These are phyloP conservation scores for Embiotoca jacksoni DNA, from an alignment of 2,113 vertebrate genomes.

Conservation along the genomic window DNA sequence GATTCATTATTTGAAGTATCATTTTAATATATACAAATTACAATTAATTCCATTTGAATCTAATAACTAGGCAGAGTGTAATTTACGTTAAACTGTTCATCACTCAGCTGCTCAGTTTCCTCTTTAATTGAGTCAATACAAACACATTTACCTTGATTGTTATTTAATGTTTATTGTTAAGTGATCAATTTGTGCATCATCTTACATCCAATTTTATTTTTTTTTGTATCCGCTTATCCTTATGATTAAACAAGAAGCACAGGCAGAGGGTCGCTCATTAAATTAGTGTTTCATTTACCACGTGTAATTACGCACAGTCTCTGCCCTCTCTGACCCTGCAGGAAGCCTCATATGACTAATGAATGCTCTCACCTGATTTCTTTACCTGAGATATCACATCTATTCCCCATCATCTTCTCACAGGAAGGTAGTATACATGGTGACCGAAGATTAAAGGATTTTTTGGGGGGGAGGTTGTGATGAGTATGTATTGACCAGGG, in stretches of 20 bases:
- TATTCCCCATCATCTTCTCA: constrained; percentile 42
- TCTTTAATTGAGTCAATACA: constrained; percentile 37
- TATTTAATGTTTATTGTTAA: constrained; percentile 63
- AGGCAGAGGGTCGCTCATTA: constrained; percentile 66
- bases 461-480: not conserved
- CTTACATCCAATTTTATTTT: constrained; percentile 36
- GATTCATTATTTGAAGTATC: not conserved
- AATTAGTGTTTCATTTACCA: constrained; percentile 75
- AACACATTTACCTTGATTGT: constrained; percentile 44
- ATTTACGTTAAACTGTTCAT: constrained; percentile 43
- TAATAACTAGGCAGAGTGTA: not conserved
- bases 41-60: not conserved
- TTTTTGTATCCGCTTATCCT: constrained; percentile 48
- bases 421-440: constrained; percentile 15
- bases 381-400: constrained; percentile 45
- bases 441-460: constrained; percentile 59
- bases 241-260: constrained; percentile 66
- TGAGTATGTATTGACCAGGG: constrained; percentile 32
- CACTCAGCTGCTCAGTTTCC: constrained; percentile 3
- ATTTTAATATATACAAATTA: not conserved
- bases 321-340: constrained; percentile 68
- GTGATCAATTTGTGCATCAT: constrained; percentile 42
- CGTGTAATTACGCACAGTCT: constrained; percentile 73
- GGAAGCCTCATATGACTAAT: constrained; percentile 65
- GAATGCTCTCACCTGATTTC: constrained; percentile 62